phyloP scores from a whole-genome alignment of 2,888 invertebrate species.

The Zygogramma bicolorata region DNA sequence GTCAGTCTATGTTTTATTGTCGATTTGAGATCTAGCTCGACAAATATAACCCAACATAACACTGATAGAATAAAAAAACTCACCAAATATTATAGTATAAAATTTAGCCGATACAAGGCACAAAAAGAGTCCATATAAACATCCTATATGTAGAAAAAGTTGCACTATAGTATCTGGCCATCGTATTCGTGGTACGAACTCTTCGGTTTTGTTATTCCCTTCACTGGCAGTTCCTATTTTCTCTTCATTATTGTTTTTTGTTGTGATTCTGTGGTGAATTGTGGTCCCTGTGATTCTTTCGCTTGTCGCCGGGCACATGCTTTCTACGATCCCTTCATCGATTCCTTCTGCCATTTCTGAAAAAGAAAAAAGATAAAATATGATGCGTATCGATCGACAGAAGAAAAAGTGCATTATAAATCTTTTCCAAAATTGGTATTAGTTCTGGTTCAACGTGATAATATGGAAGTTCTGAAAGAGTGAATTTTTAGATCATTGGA shows the following conservation, averaged over 20 bases:
- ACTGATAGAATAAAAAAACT: conserved; percentile 61
- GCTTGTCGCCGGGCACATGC: conserved; percentile 30
- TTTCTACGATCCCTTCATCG: conserved; percentile 32
- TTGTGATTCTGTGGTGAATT: conserved; percentile 27
- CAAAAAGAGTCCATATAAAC: conserved; percentile 78
- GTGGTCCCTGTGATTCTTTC: conserved; percentile 30
- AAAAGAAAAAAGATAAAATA: conserved; percentile 11
- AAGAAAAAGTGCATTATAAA: not conserved
- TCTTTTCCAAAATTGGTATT: too few relatives aligned
- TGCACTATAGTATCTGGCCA: conserved; percentile 83
- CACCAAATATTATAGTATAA: conserved; percentile 80
- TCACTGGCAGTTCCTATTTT: conserved; percentile 20
- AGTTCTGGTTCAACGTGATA: too few relatives aligned
- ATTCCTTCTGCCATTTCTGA: conserved; percentile 48
- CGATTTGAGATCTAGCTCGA: too few relatives aligned
- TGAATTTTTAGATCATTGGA: too few relatives aligned
- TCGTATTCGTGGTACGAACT: conserved; percentile 73
- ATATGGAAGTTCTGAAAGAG: too few relatives aligned
- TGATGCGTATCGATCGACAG: not conserved
- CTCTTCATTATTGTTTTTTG: conserved; percentile 34
- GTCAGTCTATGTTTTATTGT: too few relatives aligned
- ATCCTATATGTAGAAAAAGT: conserved; percentile 77
- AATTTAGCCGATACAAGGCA: conserved; percentile 73
- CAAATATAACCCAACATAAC: too few relatives aligned
- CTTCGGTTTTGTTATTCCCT: conserved; percentile 36